phyloP scores from a whole-genome alignment of 2,797 vertebrate species.

The Clarias platycephalus region DNA sequence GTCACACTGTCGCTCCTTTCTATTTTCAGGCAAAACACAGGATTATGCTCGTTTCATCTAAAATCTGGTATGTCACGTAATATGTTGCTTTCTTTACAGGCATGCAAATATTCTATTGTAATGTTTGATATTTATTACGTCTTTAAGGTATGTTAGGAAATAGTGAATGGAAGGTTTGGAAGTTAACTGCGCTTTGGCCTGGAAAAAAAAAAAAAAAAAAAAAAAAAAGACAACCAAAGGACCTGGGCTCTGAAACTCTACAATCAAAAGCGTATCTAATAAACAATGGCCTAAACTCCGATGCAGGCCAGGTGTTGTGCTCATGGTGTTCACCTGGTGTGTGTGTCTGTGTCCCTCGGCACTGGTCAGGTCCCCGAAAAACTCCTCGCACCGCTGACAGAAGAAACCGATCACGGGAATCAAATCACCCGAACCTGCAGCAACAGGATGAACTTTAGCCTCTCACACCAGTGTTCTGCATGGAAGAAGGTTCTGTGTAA shows the following conservation, averaged over 20 bases:
- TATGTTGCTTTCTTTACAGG: no score
- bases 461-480: not conserved
- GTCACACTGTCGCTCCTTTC: no score
- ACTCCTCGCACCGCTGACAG: constrained; percentile 91
- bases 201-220: no score
- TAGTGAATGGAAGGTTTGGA: no score
- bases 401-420: constrained; percentile 90
- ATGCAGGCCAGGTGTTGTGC: not conserved
- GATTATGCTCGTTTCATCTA: no score
- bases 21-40: no score
- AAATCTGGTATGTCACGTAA: no score
- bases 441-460: not conserved
- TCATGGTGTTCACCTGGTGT: constrained; percentile 70
- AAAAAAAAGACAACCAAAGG: not conserved
- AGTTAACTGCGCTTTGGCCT: no score
- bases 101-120: no score
- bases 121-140: no score
- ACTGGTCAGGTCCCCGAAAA: constrained; percentile 85
- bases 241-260: not conserved
- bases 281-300: not conserved
- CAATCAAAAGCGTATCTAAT: not conserved
- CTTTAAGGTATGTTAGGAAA: no score
- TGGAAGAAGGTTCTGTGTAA: not conserved
- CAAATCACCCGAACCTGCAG: constrained; percentile 84
- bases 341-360: constrained; percentile 80